phyloP scores from a whole-genome alignment of 1,140 invertebrate species.

The Drosophila teissieri region DNA sequence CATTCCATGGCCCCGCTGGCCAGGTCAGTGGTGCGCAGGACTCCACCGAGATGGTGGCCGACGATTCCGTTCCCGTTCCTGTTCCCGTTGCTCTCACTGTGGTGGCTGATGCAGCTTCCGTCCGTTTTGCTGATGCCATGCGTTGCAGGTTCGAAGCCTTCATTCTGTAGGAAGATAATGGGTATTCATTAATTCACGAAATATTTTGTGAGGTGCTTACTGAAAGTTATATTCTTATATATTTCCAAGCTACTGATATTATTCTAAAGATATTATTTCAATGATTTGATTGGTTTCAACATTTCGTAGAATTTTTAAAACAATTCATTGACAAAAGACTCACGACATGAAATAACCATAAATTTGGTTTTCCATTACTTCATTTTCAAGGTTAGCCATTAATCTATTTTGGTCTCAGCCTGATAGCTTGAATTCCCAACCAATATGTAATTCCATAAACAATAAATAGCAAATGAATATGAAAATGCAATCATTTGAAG shows the following conservation, averaged over 20 bases:
- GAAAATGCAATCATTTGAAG: neutral
- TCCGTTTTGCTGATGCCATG: conserved; percentile 71
- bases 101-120: conserved; percentile 60
- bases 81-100: conserved; percentile 32
- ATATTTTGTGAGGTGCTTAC: neutral
- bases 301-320: no score
- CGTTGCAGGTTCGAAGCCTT: conserved; percentile 69
- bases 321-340: no score
- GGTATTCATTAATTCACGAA: neutral
- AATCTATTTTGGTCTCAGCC: conserved; percentile 12
- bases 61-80: conserved; percentile 33
- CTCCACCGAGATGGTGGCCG: conserved; percentile 18
- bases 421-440: neutral
- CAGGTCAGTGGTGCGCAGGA: conserved; percentile 53
- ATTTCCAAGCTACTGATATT: neutral
- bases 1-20: conserved; percentile 74
- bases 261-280: neutral
- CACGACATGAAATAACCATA: neutral
- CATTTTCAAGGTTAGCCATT: neutral
- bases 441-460: conserved; percentile 6
- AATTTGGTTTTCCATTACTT: conserved; percentile 1
- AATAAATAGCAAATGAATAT: neutral
- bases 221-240: neutral
- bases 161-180: conserved; percentile 62
- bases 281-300: no score